Evolutionary conservation across 1,140 invertebrate species (phyloP).

Genomic region (Pemphigus obesinymphae): DNA sequence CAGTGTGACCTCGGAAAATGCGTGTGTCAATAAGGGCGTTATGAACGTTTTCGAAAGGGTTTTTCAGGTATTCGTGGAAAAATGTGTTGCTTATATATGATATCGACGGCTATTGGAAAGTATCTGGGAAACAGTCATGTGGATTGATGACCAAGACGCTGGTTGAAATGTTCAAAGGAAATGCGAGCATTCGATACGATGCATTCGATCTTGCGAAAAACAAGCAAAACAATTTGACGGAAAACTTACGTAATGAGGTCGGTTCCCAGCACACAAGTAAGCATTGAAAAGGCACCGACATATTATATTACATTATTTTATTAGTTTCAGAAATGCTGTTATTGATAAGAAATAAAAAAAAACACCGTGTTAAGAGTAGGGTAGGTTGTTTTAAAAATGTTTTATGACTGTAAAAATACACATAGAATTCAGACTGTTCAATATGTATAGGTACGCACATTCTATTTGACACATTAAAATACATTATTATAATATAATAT

Average conservation of each 20-base stretch:
- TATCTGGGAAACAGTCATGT: conserved; percentile 63
- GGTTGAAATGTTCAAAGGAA: conserved; percentile 59
- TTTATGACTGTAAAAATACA: neutral
- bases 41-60: conserved; percentile 2
- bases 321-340: neutral
- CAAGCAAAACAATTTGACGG: conserved; percentile 54
- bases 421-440: neutral
- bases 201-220: conserved; percentile 55
- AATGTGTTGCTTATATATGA: conserved; percentile 68
- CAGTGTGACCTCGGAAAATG: neutral
- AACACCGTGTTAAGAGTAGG: neutral
- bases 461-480: neutral
- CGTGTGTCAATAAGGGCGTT: neutral
- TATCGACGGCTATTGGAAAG: conserved; percentile 59
- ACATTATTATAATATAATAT: neutral
- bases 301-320: neutral
- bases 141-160: conserved; percentile 66
- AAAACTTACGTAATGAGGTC: conserved; percentile 56
- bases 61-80: conserved; percentile 61
- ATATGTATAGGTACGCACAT: neutral
- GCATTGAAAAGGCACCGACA: conserved; percentile 47
- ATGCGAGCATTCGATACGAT: conserved; percentile 54
- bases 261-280: conserved; percentile 56
- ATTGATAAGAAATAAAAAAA: neutral
- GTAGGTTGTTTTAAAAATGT: neutral